Percentiles rank a stretch among this genome's conserved stretches.
phyloP scores from a whole-genome alignment of 2,797 vertebrate genomes.

The Petrocephalus schoutedeni region DNA sequence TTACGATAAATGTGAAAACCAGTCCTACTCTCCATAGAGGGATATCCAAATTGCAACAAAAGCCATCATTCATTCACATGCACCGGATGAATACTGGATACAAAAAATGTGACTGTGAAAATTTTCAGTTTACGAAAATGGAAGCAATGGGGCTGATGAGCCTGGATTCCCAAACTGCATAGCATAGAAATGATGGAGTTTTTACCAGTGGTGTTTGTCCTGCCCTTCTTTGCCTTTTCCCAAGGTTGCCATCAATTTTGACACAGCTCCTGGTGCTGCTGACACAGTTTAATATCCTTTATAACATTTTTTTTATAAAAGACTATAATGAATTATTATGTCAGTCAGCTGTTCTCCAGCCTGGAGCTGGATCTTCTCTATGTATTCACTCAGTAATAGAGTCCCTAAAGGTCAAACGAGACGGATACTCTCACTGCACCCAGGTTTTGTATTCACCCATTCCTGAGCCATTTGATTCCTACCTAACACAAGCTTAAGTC shows the following conservation, averaged over 20 bases:
- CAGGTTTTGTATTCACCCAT: neutral
- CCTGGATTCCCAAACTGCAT: neutral
- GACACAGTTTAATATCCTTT: neutral
- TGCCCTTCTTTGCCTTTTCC: neutral
- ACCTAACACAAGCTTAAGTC: neutral
- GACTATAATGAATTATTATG: neutral
- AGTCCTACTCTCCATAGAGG: neutral
- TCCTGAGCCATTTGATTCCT: neutral
- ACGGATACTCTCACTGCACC: neutral
- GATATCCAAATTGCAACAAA: neutral
- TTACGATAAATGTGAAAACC: neutral
- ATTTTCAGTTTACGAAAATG: neutral
- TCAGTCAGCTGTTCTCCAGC: neutral
- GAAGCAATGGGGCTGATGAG: neutral
- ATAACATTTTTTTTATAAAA: neutral
- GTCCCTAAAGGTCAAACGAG: neutral
- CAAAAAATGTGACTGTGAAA: neutral
- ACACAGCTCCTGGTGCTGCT: neutral
- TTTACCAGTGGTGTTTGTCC: neutral
- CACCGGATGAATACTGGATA: neutral
- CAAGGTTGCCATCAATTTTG: neutral
- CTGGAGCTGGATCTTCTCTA: neutral
- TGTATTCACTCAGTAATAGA: neutral
- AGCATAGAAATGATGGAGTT: neutral
- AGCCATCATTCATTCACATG: neutral